Evolutionary conservation across 2,888 invertebrate species (phyloP).

Genomic region (Cotesia congregata): DNA sequence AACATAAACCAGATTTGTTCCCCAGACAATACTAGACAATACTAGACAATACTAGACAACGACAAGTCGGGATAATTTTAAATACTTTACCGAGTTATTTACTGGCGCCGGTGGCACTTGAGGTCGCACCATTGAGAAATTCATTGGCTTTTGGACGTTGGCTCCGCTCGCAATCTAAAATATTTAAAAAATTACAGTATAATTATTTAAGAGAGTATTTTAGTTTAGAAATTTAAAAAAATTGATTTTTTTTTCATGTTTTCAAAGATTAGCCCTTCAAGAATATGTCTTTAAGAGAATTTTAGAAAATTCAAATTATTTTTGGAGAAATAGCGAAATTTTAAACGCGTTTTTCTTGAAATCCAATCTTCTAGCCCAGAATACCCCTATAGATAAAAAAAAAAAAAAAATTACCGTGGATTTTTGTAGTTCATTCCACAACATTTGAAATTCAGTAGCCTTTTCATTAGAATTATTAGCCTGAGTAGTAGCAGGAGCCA

Average conservation of each 20-base stretch:
- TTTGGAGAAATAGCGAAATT: no score
- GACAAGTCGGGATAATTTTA: neutral
- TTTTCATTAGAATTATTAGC: neutral
- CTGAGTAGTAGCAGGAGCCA: neutral
- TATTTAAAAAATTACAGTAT: no score
- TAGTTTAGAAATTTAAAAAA: neutral
- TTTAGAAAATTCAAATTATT: no score
- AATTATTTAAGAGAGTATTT: neutral
- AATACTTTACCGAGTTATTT: constrained; percentile 21
- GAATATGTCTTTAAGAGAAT: no score
- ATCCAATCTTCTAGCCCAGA: no score
- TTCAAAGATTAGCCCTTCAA: no score
- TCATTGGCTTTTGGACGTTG: constrained; percentile 33
- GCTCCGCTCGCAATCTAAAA: neutral
- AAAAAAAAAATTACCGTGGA: constrained; percentile 51
- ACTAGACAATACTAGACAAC: neutral
- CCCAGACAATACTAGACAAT: neutral
- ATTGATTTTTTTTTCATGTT: no score
- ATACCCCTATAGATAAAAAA: neutral
- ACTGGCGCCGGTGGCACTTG: constrained; percentile 18
- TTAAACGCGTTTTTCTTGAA: no score
- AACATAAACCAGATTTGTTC: neutral
- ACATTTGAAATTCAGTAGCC: constrained; percentile 63
- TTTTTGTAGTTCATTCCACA: constrained; percentile 68
- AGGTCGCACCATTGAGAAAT: constrained; percentile 31